A percentile compares a stretch with the other conserved stretches of the same genome.
Evolutionary conservation across 2,888 invertebrate genomes (phyloP).

Genomic region (Aleiodes alternator): DNA sequence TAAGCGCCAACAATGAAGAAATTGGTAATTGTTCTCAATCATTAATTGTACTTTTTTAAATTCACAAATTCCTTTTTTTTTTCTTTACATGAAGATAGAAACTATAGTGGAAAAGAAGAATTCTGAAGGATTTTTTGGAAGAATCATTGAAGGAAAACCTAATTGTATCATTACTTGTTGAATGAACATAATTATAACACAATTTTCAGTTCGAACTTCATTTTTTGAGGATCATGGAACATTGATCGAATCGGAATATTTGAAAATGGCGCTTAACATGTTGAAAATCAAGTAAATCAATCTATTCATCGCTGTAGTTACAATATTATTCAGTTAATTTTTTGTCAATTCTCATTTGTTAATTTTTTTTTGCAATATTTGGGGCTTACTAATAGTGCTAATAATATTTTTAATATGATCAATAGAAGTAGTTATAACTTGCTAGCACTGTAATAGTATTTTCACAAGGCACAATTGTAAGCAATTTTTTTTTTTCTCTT

Average conservation of each 20-base stretch:
- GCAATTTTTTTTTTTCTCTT: slow-evolving; percentile 1
- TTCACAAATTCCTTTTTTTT: background rate
- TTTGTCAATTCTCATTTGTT: too few species aligned
- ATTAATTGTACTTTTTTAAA: slow-evolving; percentile 22
- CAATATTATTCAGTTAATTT: slow-evolving; percentile 38
- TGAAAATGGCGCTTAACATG: slow-evolving; percentile 54
- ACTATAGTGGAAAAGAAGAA: background rate
- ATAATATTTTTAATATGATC: too few species aligned
- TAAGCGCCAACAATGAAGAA: slow-evolving; percentile 55
- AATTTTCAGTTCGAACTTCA: too few species aligned
- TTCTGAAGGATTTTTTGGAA: too few species aligned
- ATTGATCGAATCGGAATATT: background rate
- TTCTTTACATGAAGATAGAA: background rate
- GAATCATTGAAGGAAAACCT: too few species aligned
- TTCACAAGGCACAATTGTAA: slow-evolving; percentile 31
- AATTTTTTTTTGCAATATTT: slow-evolving; percentile 42
- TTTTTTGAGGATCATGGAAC: too few species aligned
- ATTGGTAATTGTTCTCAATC: slow-evolving; percentile 29
- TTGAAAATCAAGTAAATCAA: slow-evolving; percentile 38
- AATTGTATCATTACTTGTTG: too few species aligned
- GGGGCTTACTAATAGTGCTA: too few species aligned
- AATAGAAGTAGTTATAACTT: too few species aligned
- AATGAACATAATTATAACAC: too few species aligned
- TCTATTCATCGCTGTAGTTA: slow-evolving; percentile 39
- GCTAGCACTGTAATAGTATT: too few species aligned